Evolutionary conservation across 2,113 vertebrate genomes (phyloP), one percentile per base, ranked within the genome.

Genomic region (Marcusenius ussheri): DNA sequence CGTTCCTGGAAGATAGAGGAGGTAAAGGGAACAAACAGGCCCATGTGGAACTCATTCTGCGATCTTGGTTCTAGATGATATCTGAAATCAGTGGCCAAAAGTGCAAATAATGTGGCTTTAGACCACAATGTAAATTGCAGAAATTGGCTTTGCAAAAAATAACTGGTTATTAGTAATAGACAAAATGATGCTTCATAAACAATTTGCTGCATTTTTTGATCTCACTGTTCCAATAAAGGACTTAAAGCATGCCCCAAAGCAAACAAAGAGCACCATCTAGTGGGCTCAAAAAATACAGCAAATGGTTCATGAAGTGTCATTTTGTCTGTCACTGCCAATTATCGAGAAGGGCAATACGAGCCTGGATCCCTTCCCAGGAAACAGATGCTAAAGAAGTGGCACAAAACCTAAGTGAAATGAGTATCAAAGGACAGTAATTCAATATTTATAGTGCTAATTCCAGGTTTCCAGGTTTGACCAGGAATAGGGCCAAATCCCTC

Each of bases 1-100:
- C 39, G 92, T 88, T 83, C 94, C 95, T 95, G 90, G 50, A 6
- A 86, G 10, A 31, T 42, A 13, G 56, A 35, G 45, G 45, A 50
- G 24, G 35, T 51, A 13, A 53, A 50, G 42, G 21, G 19, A 86
- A 42, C 6, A 53, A 31, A 74, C 62, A 27, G 31, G 70, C 70
- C 10, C 27, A 70, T 70, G 62, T 70, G n/a, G n/a, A 11, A 66
- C 62, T 66, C 9, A 27, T 17, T 77, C 70, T 77, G 27, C 4
- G 3, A 39, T 77, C 70, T 13, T 77, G 70, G 27, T 42, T 77
- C 35, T 42, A 39, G 13, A 39, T 5, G 31, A 77, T 77, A 77
- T 39, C 13, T 35, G 4, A 31, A 74, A 15, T 31, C 5, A 39
- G 70, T 77, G 13, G 70, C 70, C 70, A 77, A 39, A 77, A 77